These are phyloP conservation scores for Chaenocephalus aceratus DNA, from an alignment of 2,113 vertebrate species.

Conservation along the genomic window DNA sequence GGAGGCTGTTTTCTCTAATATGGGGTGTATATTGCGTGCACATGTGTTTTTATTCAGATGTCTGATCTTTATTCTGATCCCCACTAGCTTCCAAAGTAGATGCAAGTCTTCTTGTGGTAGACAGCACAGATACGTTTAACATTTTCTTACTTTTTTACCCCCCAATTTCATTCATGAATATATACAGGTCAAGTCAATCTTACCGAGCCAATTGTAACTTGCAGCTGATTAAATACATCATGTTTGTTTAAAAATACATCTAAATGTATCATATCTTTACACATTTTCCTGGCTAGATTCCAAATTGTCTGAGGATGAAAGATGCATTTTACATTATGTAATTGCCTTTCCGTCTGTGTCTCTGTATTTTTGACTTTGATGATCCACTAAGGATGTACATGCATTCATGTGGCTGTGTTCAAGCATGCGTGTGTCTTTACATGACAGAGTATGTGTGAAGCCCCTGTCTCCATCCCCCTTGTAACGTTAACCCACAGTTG, in stretches of 20 bases:
- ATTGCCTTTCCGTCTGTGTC: conserved; percentile 3
- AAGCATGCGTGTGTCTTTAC: conserved; percentile 41
- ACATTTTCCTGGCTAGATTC: background rate
- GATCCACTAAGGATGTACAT: conserved; percentile 7
- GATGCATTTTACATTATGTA: background rate
- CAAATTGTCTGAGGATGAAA: background rate
- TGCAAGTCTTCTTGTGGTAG: too few relatives aligned
- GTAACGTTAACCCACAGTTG: conserved; percentile 67
- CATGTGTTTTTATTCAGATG: background rate
- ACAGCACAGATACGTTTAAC: too few relatives aligned
- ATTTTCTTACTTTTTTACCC: too few relatives aligned
- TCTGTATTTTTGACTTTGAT: conserved; percentile 25
- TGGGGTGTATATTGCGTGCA: background rate
- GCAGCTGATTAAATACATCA: too few relatives aligned
- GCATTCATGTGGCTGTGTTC: conserved; percentile 47
- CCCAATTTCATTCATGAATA: too few relatives aligned
- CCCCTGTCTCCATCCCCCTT: conserved; percentile 65
- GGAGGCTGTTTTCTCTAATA: conserved; percentile 2
- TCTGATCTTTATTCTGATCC: background rate
- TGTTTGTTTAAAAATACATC: too few relatives aligned
- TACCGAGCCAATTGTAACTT: too few relatives aligned
- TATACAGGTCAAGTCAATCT: too few relatives aligned
- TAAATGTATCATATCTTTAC: background rate
- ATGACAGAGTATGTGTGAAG: conserved; percentile 58
- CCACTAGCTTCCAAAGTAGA: background rate